Evolutionary conservation across 2,888 invertebrate species (phyloP).

Genomic region (Chrysolina haemoptera): DNA sequence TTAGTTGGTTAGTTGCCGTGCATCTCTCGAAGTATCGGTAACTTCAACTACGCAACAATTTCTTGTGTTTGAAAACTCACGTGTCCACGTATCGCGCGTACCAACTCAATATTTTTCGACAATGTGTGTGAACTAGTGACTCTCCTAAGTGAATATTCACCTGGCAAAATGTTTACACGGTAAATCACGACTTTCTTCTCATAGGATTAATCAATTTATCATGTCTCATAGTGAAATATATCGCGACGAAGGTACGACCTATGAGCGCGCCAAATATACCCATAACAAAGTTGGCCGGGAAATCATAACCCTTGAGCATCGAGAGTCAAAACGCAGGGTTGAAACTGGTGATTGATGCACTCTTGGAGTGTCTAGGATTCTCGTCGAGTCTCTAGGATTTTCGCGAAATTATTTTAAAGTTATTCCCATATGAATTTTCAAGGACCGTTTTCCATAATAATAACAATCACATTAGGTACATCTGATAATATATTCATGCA

Average conservation of each 20-base stretch:
- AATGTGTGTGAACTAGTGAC: conserved; percentile 48
- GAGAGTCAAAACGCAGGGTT: neutral
- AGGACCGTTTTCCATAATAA: too few relatives aligned
- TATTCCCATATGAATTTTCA: too few relatives aligned
- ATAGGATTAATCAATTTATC: neutral
- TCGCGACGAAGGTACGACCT: neutral
- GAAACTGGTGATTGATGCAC: too few relatives aligned
- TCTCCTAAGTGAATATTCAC: conserved; percentile 28
- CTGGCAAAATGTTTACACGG: conserved; percentile 66
- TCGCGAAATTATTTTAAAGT: too few relatives aligned
- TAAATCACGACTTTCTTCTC: conserved; percentile 54
- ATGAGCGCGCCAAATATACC: neutral
- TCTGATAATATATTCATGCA: too few relatives aligned
- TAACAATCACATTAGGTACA: too few relatives aligned
- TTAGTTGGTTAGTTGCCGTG: conserved; percentile 63
- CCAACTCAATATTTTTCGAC: conserved; percentile 33
- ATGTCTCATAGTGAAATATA: neutral
- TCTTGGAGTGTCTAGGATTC: too few relatives aligned
- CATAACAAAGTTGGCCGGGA: neutral
- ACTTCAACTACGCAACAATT: conserved; percentile 56
- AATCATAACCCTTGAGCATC: neutral
- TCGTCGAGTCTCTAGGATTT: too few relatives aligned
- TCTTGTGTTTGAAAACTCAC: conserved; percentile 58
- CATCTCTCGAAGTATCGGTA: conserved; percentile 62
- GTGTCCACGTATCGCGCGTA: conserved; percentile 60